phyloP scores from a whole-genome alignment of 2,888 invertebrate species.

The Periphyllus acericola region DNA sequence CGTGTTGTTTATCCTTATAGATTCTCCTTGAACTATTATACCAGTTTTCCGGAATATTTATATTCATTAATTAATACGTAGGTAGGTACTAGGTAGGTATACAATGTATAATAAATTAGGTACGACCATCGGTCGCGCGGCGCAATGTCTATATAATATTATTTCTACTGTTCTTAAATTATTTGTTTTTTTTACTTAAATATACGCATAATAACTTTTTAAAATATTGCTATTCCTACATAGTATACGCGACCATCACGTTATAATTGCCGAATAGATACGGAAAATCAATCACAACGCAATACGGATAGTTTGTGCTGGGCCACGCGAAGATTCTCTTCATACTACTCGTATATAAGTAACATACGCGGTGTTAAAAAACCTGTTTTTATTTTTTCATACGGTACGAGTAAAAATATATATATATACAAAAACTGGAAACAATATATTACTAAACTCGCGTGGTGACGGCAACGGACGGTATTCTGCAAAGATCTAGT shows the following conservation, averaged over 20 bases:
- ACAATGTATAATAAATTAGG: background rate
- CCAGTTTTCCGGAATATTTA: constrained; percentile 55
- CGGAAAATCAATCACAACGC: background rate
- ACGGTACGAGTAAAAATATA: background rate
- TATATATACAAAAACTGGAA: background rate
- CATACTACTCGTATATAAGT: too few relatives aligned
- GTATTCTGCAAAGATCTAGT: too few relatives aligned
- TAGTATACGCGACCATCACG: background rate
- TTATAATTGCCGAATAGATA: background rate
- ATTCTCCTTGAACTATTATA: constrained; percentile 59
- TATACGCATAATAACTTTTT: background rate
- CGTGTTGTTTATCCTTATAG: constrained; percentile 8
- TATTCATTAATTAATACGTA: constrained; percentile 1
- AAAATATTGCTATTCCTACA: too few relatives aligned
- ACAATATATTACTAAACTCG: too few relatives aligned
- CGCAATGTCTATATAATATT: constrained; percentile 6
- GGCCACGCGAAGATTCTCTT: background rate
- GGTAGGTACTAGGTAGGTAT: background rate
- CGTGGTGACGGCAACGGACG: too few relatives aligned
- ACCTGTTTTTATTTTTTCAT: background rate
- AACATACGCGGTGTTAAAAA: background rate
- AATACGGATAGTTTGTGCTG: background rate
- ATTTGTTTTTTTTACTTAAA: background rate
- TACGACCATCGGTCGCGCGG: background rate
- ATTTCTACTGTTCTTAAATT: background rate